A percentile compares a stretch with the other conserved stretches of the same genome.
These are phyloP conservation scores for Gymnothorax javanicus DNA, from an alignment of 2,797 vertebrate genomes.

Conservation along the genomic window DNA sequence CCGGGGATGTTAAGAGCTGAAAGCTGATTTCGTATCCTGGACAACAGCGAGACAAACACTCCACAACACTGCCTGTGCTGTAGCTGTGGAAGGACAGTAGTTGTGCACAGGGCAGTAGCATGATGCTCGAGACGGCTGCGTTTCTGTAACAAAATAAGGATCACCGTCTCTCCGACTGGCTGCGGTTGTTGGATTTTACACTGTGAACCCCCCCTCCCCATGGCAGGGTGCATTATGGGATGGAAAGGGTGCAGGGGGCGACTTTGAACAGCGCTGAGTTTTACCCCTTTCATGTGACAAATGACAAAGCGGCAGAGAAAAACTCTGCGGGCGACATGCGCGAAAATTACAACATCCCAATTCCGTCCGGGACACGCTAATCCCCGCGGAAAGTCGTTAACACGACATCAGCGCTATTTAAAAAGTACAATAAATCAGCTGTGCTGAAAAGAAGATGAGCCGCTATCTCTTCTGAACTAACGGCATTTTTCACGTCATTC, in stretches of 20 bases:
- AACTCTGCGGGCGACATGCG: conserved; percentile 16
- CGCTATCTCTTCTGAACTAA: background rate
- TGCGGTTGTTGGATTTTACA: too few species aligned
- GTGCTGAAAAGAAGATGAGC: background rate
- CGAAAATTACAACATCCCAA: conserved; percentile 7
- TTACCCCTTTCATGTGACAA: conserved; percentile 35
- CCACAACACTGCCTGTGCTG: too few species aligned
- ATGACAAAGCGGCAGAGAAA: conserved; percentile 33
- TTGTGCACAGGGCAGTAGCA: too few species aligned
- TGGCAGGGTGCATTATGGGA: background rate
- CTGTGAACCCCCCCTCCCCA: too few species aligned
- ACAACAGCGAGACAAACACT: too few species aligned
- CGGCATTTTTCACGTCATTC: background rate
- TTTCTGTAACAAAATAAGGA: conserved; percentile 13
- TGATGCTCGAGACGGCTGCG: background rate
- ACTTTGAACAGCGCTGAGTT: conserved; percentile 36
- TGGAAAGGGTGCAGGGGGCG: background rate
- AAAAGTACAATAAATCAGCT: background rate
- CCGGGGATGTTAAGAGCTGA: too few species aligned
- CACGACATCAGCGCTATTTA: background rate
- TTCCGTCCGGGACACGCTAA: background rate
- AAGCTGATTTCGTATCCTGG: too few species aligned
- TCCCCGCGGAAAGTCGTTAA: background rate
- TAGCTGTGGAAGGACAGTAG: too few species aligned
- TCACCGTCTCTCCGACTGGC: background rate